These are phyloP conservation scores for Cyprinodon variegatus DNA, from an alignment of 2,113 vertebrate genomes.

Conservation along the genomic window DNA sequence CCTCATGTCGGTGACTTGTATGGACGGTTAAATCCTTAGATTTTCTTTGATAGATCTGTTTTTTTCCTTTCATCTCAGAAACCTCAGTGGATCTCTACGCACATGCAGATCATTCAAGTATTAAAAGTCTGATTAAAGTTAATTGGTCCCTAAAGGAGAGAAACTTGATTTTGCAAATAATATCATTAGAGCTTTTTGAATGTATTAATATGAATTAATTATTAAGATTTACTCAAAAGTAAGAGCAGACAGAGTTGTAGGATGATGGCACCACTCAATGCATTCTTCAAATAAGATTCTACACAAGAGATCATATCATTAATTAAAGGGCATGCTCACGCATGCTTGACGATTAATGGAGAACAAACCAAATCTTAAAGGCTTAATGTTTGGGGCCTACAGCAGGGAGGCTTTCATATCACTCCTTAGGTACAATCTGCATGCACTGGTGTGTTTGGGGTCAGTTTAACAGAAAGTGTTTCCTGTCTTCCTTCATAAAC, in stretches of 20 bases:
- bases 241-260: not conserved
- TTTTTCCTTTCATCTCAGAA: conserved; percentile 29
- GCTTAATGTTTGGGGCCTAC: too few relatives aligned
- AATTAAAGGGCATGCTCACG: too few relatives aligned
- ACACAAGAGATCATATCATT: too few relatives aligned
- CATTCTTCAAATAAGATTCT: not conserved
- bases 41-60: conserved; percentile 27
- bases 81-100: not conserved
- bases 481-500: too few relatives aligned
- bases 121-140: conserved; percentile 20
- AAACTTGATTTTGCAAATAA: not conserved
- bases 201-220: not conserved
- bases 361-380: too few relatives aligned
- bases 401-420: too few relatives aligned
- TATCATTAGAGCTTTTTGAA: conserved; percentile 9
- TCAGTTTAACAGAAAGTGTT: too few relatives aligned
- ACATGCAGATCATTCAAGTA: conserved; percentile 2
- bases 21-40: conserved; percentile 29
- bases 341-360: too few relatives aligned
- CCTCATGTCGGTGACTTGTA: conserved; percentile 12
- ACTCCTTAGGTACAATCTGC: too few relatives aligned
- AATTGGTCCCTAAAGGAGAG: conserved; percentile 21
- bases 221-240: not conserved
- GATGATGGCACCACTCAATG: not conserved
- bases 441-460: too few relatives aligned